Evolutionary conservation across 2,888 invertebrate species (phyloP).

Genomic region (Eupithecia dodoneata): DNA sequence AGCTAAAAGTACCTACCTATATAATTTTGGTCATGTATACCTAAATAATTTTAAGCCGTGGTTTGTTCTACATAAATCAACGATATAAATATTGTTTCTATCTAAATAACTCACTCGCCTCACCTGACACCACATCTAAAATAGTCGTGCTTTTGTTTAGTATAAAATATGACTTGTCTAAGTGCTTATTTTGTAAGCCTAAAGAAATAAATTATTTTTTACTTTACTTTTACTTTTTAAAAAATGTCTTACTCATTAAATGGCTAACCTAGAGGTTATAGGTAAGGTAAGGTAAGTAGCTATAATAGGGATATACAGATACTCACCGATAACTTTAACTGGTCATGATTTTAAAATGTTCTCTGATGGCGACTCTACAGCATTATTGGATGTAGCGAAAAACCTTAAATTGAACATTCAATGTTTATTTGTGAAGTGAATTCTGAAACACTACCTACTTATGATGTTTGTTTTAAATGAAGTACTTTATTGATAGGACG

Average conservation of each 20-base stretch:
- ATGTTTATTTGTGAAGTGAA: background rate
- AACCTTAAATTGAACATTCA: slow-evolving; percentile 22
- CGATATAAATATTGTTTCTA: background rate
- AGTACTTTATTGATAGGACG: background rate
- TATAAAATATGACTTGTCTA: too few relatives aligned
- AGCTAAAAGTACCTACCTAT: background rate
- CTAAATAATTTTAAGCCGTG: background rate
- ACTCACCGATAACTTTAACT: background rate
- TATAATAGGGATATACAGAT: background rate
- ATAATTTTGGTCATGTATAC: background rate
- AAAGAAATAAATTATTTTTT: too few relatives aligned
- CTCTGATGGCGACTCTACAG: slow-evolving; percentile 19
- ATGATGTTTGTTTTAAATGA: background rate
- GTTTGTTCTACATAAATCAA: background rate
- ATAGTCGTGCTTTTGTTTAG: background rate
- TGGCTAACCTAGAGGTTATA: background rate
- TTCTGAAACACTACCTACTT: background rate
- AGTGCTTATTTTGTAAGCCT: too few relatives aligned
- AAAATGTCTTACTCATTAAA: background rate
- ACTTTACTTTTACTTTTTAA: too few relatives aligned
- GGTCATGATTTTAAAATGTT: background rate
- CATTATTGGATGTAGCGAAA: slow-evolving; percentile 1
- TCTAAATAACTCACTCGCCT: background rate
- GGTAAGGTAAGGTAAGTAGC: background rate
- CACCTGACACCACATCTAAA: background rate